phyloP scores from a whole-genome alignment of 2,113 vertebrate species.

The Synchiropus splendidus region DNA sequence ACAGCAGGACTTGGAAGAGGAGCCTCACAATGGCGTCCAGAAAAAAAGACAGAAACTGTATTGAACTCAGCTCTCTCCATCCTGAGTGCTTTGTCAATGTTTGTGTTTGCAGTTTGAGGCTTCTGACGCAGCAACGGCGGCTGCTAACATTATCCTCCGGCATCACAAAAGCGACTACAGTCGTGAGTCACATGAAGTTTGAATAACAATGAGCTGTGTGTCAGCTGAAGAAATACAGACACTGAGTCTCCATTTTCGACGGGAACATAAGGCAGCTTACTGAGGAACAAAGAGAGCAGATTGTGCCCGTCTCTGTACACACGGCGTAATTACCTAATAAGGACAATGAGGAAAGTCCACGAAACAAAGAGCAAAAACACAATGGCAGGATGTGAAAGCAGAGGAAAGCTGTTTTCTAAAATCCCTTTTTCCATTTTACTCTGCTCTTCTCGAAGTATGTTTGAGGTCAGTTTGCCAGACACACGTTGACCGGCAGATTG shows the following conservation, averaged over 20 bases:
- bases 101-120: slow-evolving; percentile 13
- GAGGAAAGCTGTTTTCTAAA: too few species aligned
- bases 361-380: too few species aligned
- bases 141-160: slow-evolving; percentile 24
- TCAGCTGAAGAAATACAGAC: slow-evolving; percentile 42
- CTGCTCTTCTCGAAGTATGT: too few species aligned
- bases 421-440: too few species aligned
- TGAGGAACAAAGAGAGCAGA: slow-evolving; percentile 27
- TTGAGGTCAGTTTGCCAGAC: too few species aligned
- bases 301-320: slow-evolving; percentile 11
- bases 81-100: too few species aligned
- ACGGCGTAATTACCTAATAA: slow-evolving; percentile 12
- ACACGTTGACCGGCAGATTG: too few species aligned
- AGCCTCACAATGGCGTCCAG: too few species aligned
- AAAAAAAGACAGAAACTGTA: too few species aligned
- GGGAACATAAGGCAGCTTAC: slow-evolving; percentile 18
- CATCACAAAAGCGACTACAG: slow-evolving; percentile 37
- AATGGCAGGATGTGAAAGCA: too few species aligned
- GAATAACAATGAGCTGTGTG: slow-evolving; percentile 39
- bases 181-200: slow-evolving; percentile 30
- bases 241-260: slow-evolving; percentile 15
- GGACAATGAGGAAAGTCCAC: slow-evolving; percentile 2
- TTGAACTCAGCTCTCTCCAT: too few species aligned
- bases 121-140: slow-evolving; percentile 8
- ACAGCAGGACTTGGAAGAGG: too few species aligned